Evolutionary conservation across 2,113 vertebrate species (phyloP).

Genomic region (Corythaeola cristata): DNA sequence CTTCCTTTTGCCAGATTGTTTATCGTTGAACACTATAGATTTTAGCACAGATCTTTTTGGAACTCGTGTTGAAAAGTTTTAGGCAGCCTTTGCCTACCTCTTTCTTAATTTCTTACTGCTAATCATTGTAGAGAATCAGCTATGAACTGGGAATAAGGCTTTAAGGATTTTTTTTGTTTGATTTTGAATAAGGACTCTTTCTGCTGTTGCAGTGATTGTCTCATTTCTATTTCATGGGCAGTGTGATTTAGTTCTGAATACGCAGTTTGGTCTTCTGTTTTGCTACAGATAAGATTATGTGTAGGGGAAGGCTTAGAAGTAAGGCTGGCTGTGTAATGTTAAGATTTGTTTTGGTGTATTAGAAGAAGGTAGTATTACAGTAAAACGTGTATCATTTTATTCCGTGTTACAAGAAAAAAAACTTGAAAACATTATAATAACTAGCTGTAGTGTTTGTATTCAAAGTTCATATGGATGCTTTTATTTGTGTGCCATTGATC

Average conservation of each 20-base stretch:
- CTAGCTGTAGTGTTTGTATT: constrained; percentile 20
- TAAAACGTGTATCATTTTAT: background rate
- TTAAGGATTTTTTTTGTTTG: background rate
- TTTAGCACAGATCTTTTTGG: background rate
- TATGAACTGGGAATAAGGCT: background rate
- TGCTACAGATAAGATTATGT: background rate
- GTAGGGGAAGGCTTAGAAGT: background rate
- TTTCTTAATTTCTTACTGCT: background rate
- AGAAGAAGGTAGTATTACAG: background rate
- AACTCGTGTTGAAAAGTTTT: background rate
- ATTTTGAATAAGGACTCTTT: background rate
- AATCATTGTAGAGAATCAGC: background rate
- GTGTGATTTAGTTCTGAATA: background rate
- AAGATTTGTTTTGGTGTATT: background rate
- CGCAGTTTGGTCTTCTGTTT: background rate
- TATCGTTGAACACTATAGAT: background rate
- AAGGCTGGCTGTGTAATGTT: background rate
- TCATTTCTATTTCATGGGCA: background rate
- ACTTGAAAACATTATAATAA: background rate
- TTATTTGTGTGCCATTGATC: constrained; percentile 5
- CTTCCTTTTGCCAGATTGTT: background rate
- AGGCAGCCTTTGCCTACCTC: background rate
- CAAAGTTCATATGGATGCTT: background rate
- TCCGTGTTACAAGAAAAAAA: background rate
- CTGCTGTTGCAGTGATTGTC: background rate